Base-by-base conservation (phyloP, 2,888 invertebrate species). In the Tetragonula carbonaria region DNA sequence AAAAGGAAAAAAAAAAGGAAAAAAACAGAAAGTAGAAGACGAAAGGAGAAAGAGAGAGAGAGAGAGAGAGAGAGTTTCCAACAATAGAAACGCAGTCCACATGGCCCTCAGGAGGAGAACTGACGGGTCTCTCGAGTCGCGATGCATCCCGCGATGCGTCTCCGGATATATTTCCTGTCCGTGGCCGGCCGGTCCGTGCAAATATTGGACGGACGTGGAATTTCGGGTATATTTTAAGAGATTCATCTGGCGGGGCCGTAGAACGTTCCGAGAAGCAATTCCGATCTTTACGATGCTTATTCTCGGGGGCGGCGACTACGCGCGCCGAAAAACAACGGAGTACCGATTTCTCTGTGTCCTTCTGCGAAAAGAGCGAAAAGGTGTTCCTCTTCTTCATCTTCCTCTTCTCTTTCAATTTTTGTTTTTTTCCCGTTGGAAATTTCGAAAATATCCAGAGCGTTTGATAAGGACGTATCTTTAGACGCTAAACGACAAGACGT, bases 271-370 rank as follows among this genome's bases (percentile, higher is more conserved):
- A 92, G 93, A 93, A 93, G 90, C 91, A 92, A 93, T 93, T 93
- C 91, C 91, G 90, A 92, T 93, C 91, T 93, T 93, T 93, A 93
- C 92, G 93, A 93, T 92, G 93, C 92, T 92, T 93, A 93, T 90
- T 90, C 90, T 89, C 86, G 87, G 84, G 75, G 80, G 78, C 79
- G 68, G 53, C 13, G 38, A 72, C 57, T 50, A 68, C 13, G 45
- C 66, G 45, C 16, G 14, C n/a, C 83, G 77, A 86, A 89, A 88
- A 88, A 88, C 81, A 88, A 86, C 82, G 74, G 70, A 77, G 73
- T 33, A 75, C 66, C 23, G 57, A 14, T 59, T 45, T 45, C 53
- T 66, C 68, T 5, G 16, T 16, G 38, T 55, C 62, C 28, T 62
- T 28, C 23, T 23, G 62, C 23, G 62, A 45, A 33, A 33, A 45